Evolutionary conservation across 2,888 invertebrate species (phyloP), one percentile per base, ranked within the genome.

Genomic region (Lymantria monacha): DNA sequence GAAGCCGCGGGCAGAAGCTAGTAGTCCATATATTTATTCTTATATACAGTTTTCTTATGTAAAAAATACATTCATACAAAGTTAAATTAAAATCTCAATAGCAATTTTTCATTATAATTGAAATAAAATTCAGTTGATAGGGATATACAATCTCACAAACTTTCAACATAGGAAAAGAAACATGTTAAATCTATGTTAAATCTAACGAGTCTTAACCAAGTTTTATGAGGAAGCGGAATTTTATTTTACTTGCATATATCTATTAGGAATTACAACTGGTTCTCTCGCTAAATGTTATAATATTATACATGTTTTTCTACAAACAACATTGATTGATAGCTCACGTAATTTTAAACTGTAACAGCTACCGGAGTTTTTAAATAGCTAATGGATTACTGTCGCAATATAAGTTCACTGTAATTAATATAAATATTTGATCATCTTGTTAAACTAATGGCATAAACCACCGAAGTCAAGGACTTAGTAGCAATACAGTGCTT

Each of bases 181-280:
- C 40, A 46, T 56, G 50, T 48, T 51, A 33, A 42, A 48, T 46
- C 11, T 42, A 37, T 40, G 30, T 37, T 31, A 46, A 7, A 14
- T 52, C 49, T 54, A 53, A 58, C 54, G 33, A 55, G 53, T 57
- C 38, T 46, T 31, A 54, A 69, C 51, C 57, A 57, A 63, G 50
- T 74, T 63, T 57, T 63, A 76, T 65, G 53, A 77, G 79, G 79
- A 79, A 79, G 75, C 74, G 76, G 75, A 79, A 79, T 71, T 49
- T 52, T 43, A 63, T 58, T 51, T 52, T 44, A 57, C 55, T 22
- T 49, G 33, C 43, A 42, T 15, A 37, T 10, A 48, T 42, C 15
- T 55, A 42, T 53, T 57, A 61, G 58, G 63, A 57, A 64, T 66
- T 49, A 61, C 49, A 64, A 69, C 67, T 64, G 14, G 64, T 63